A percentile compares a stretch with the other conserved stretches of the same genome.
Evolutionary conservation across 2,888 invertebrate species (phyloP).

Genomic region (Prostheceraeus crozeri): DNA sequence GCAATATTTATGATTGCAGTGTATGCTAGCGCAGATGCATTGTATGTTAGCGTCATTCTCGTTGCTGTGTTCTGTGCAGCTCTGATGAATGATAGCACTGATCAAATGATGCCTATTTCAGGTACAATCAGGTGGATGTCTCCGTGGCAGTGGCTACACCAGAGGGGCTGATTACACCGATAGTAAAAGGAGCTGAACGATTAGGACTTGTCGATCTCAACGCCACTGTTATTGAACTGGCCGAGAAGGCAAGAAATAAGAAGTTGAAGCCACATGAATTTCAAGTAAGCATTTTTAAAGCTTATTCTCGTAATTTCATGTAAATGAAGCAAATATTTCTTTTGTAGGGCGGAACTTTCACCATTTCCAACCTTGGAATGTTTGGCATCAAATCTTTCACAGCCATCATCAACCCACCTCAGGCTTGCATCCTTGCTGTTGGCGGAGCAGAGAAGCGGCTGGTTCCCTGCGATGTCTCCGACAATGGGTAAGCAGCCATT

Average conservation of each 20-base stretch:
- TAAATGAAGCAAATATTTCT: too few relatives aligned
- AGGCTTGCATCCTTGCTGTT: slow-evolving; percentile 79
- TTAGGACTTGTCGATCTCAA: slow-evolving; percentile 34
- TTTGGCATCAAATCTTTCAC: slow-evolving; percentile 78
- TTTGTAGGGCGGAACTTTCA: slow-evolving; percentile 76
- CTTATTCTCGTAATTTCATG: too few relatives aligned
- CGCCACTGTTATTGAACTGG: slow-evolving; percentile 61
- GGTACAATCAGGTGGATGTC: slow-evolving; percentile 82
- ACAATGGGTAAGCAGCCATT: slow-evolving; percentile 75
- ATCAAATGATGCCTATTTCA: too few relatives aligned
- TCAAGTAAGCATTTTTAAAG: slow-evolving; percentile 63
- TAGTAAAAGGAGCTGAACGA: slow-evolving; percentile 78
- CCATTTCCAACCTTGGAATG: slow-evolving; percentile 90
- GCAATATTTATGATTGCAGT: too few relatives aligned
- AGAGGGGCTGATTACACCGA: slow-evolving; percentile 88
- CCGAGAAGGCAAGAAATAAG: slow-evolving; percentile 76
- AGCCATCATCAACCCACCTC: slow-evolving; percentile 91
- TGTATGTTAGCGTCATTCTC: too few relatives aligned
- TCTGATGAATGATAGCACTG: too few relatives aligned
- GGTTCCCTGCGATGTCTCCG: slow-evolving; percentile 66
- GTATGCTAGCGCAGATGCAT: too few relatives aligned
- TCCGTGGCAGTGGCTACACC: slow-evolving; percentile 94
- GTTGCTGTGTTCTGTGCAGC: too few relatives aligned
- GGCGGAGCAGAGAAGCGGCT: slow-evolving; percentile 72
- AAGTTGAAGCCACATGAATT: slow-evolving; percentile 85